Evolutionary conservation across 1,140 invertebrate species (phyloP), one percentile per base, ranked within the genome.

Genomic region (Sycobia sp.): DNA sequence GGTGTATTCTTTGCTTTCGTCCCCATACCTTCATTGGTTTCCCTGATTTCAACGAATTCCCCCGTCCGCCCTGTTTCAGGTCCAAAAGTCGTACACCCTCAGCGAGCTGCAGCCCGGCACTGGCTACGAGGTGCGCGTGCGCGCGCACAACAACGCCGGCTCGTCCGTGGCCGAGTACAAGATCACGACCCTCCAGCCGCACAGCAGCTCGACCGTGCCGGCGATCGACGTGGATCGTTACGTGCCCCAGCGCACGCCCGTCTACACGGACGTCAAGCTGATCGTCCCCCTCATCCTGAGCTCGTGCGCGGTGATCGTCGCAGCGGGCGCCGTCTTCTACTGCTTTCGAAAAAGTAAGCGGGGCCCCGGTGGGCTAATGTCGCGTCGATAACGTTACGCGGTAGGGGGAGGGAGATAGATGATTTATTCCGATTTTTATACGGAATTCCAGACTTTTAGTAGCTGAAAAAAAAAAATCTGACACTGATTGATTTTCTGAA

Each of bases 111-210:
- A 87, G 34, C 89, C 94, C 0, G 91, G 88, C n/a, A 93, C 91
- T 0, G 90, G 90, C 72, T 97, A 97, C 77, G 89, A 91, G 66
- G 84, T 97, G 29, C 87, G 89, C 64, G 90, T 97, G 49, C 92
- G 91, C 0, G 95, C 95, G 0, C 89, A 93, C 78, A 97, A 96
- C 77, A 94, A 95, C 76, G 95, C 95, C 0, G 96, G 96, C 0
- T 91, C 90, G 46, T 93, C 92, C 0, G 88, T 90, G 39, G 91
- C 90, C 0, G 83, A 92, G n/a, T 95, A 96, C 73, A 91, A 93
- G 79, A 91, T 93, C 76, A 90, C 90, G 29, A 94, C 92, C 4
- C 84, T 92, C 41, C 90, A 89, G 2, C 79, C 88, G 20, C 86
- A 87, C 70, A 90, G 89, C 76, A 87, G 91, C 71, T 75, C 78